Evolutionary conservation across 2,113 vertebrate species (phyloP).

Genomic region (Entosphenus tridentatus): DNA sequence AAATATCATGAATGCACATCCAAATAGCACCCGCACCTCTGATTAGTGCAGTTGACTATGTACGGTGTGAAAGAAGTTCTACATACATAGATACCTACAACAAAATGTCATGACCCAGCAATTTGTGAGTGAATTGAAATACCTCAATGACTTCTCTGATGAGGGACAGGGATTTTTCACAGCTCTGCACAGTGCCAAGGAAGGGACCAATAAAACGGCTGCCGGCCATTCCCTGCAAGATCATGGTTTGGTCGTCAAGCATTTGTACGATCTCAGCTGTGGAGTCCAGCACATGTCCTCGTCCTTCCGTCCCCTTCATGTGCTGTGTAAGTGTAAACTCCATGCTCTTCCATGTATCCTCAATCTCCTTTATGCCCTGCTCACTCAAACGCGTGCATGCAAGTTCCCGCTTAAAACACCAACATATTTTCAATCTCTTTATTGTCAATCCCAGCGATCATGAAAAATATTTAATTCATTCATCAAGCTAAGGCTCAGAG

Average conservation of each 20-base stretch:
- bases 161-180: constrained; percentile 64
- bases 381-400: background rate
- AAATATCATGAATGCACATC: no score
- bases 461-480: no score
- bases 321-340: constrained; percentile 48
- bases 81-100: no score
- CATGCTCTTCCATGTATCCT: constrained; percentile 66
- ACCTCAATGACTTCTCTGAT: constrained; percentile 83
- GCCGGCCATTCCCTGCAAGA: constrained; percentile 57
- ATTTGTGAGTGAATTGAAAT: constrained; percentile 1
- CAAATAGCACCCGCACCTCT: no score
- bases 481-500: no score
- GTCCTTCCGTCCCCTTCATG: constrained; percentile 51
- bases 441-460: no score
- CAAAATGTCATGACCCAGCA: no score
- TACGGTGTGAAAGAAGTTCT: no score
- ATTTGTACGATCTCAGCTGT: constrained; percentile 58
- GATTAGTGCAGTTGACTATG: no score
- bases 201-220: constrained; percentile 81
- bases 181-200: constrained; percentile 42
- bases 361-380: constrained; percentile 61
- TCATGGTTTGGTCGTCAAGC: constrained; percentile 62
- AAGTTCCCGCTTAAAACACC: no score
- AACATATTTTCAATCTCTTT: no score
- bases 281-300: constrained; percentile 46